phyloP scores from a whole-genome alignment of 2,888 invertebrate genomes.

The Eupithecia abbreviata region DNA sequence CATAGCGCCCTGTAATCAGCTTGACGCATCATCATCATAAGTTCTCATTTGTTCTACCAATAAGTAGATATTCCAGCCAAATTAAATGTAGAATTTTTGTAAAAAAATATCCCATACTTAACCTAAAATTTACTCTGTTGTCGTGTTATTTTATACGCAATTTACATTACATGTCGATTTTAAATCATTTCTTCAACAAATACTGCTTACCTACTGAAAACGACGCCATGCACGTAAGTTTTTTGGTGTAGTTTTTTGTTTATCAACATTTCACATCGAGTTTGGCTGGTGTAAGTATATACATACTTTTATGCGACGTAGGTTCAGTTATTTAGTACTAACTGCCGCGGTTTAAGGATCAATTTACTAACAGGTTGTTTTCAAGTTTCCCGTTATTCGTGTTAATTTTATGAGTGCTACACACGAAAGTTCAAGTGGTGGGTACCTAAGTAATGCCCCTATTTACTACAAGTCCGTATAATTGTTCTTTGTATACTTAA shows the following conservation, averaged over 20 bases:
- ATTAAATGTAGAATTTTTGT: background rate
- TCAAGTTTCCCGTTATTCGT: constrained; percentile 69
- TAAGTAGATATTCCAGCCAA: background rate
- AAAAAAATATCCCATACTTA: background rate
- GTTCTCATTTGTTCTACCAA: too few species aligned
- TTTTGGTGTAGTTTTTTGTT: background rate
- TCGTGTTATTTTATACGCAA: too few species aligned
- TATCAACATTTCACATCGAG: background rate
- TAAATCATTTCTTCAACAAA: background rate
- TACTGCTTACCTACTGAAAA: background rate
- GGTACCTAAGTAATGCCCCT: constrained; percentile 44
- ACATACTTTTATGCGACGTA: background rate
- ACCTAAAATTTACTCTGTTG: background rate
- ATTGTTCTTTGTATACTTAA: constrained; percentile 40
- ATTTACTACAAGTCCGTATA: constrained; percentile 47
- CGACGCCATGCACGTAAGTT: background rate
- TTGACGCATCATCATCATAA: too few species aligned
- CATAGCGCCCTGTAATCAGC: too few species aligned
- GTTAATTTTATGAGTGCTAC: constrained; percentile 76
- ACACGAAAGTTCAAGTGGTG: constrained; percentile 73
- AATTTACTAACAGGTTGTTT: constrained; percentile 74
- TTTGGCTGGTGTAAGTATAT: background rate
- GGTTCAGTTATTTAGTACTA: constrained; percentile 16
- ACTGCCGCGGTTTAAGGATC: constrained; percentile 58
- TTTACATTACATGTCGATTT: background rate